These are phyloP conservation scores for Acleris sparsana DNA, from an alignment of 2,888 invertebrate genomes.

Conservation along the genomic window DNA sequence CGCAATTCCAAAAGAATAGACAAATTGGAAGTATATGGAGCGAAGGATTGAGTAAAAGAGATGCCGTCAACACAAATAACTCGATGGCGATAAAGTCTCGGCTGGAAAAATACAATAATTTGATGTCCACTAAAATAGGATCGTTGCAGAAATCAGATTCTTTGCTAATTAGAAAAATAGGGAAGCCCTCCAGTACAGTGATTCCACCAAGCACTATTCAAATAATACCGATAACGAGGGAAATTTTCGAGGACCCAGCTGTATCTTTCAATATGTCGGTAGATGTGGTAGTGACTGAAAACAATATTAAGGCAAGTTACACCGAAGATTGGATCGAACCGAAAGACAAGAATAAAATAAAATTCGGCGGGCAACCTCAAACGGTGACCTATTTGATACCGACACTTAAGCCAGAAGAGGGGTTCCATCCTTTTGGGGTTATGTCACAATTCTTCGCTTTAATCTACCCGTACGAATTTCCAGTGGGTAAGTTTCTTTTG, in stretches of 20 bases:
- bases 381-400: constrained; percentile 78
- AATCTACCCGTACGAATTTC: constrained; percentile 86
- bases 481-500: constrained; percentile 80
- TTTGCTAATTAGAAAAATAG: constrained; percentile 50
- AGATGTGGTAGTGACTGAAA: constrained; percentile 58
- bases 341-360: constrained; percentile 72
- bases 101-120: constrained; percentile 64
- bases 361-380: constrained; percentile 75
- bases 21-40: constrained; percentile 53
- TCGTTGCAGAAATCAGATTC: constrained; percentile 56
- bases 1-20: constrained; percentile 47
- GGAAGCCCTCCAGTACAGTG: constrained; percentile 41
- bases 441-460: constrained; percentile 85
- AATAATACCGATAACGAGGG: constrained; percentile 69
- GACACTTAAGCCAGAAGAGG: constrained; percentile 83
- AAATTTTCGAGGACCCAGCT: constrained; percentile 55
- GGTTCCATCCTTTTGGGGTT: constrained; percentile 85
- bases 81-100: constrained; percentile 59
- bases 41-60: constrained; percentile 53
- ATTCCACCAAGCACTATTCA: constrained; percentile 47
- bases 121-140: constrained; percentile 58
- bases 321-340: constrained; percentile 71
- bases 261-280: constrained; percentile 54
- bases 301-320: constrained; percentile 60
- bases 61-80: constrained; percentile 52